A percentile compares a stretch with the other conserved stretches of the same genome.
Conservation (phyloP, 2,113 vertebrate genomes). For the Cettia cetti region DNA sequence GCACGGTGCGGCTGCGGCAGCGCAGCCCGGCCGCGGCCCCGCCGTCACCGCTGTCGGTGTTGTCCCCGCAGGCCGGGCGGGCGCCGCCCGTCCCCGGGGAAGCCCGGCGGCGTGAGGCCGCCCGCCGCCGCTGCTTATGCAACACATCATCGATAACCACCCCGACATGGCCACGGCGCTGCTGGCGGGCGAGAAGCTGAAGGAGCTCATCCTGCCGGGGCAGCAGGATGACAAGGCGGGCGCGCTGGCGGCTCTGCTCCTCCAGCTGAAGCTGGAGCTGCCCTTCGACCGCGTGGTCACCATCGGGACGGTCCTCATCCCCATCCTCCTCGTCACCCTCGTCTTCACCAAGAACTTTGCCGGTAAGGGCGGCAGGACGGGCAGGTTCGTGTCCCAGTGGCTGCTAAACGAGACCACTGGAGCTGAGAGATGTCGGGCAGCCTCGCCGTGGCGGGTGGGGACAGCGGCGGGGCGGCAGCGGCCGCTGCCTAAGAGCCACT, state of each 20-base stretch:
- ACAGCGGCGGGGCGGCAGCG: background rate
- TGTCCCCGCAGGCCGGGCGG: slow-evolving; percentile 30
- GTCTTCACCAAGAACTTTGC: slow-evolving; percentile 99
- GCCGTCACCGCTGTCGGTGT: background rate
- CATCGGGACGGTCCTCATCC: slow-evolving; percentile 97
- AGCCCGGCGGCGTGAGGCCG: slow-evolving; percentile 45
- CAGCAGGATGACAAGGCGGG: slow-evolving; percentile 93
- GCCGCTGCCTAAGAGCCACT: background rate
- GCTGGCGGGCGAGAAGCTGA: slow-evolving; percentile 96
- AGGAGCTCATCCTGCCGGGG: slow-evolving; percentile 95
- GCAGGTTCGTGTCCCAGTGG: background rate
- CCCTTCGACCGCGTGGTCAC: slow-evolving; percentile 97
- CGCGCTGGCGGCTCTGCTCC: slow-evolving; percentile 87
- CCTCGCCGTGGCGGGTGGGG: background rate
- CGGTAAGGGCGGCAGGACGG: slow-evolving; percentile 78
- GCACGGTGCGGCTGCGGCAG: background rate
- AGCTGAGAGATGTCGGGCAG: background rate
- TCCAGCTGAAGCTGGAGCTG: slow-evolving; percentile 95
- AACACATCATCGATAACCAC: slow-evolving; percentile 96
- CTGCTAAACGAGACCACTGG: background rate
- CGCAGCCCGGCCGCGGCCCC: background rate
- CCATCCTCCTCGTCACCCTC: slow-evolving; percentile 94
- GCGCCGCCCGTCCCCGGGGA: background rate
- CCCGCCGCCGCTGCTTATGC: slow-evolving; percentile 80
- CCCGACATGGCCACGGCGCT: slow-evolving; percentile 99